Percentiles rank a stretch among this genome's conserved stretches.
phyloP scores from a whole-genome alignment of 1,140 invertebrate species.

The Pantala flavescens region DNA sequence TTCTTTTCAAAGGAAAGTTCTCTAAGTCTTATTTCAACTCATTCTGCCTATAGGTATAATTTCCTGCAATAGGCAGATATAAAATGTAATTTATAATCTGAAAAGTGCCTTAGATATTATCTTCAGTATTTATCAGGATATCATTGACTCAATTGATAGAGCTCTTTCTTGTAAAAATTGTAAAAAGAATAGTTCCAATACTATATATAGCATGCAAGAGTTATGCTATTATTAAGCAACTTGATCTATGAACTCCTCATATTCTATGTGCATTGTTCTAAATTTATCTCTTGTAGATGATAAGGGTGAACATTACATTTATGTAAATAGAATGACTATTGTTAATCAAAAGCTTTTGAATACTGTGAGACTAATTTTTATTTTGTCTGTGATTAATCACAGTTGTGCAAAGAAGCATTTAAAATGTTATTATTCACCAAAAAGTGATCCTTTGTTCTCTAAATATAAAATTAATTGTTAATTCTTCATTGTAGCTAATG shows the following conservation, averaged over 20 bases:
- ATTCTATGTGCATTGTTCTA: neutral
- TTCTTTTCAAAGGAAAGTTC: neutral
- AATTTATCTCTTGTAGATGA: neutral
- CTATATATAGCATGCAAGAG: neutral
- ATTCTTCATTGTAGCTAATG: neutral
- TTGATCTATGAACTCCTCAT: neutral
- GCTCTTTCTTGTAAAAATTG: neutral
- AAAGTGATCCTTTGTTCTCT: neutral
- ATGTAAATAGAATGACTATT: neutral
- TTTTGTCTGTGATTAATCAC: neutral
- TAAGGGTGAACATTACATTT: neutral
- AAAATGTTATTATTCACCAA: neutral
- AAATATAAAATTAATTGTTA: neutral
- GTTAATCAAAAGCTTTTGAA: neutral
- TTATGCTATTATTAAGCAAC: neutral
- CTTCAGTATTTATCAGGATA: conserved; percentile 7
- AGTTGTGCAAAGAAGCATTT: neutral
- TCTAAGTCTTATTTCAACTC: neutral
- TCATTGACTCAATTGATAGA: neutral
- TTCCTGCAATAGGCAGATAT: neutral
- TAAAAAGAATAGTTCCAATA: neutral
- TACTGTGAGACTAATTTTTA: neutral
- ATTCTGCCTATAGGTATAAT: neutral
- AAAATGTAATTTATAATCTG: neutral
- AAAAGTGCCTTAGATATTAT: neutral